Base-by-base conservation (phyloP, 2,888 invertebrate species). In the Drosophila barbarae region DNA sequence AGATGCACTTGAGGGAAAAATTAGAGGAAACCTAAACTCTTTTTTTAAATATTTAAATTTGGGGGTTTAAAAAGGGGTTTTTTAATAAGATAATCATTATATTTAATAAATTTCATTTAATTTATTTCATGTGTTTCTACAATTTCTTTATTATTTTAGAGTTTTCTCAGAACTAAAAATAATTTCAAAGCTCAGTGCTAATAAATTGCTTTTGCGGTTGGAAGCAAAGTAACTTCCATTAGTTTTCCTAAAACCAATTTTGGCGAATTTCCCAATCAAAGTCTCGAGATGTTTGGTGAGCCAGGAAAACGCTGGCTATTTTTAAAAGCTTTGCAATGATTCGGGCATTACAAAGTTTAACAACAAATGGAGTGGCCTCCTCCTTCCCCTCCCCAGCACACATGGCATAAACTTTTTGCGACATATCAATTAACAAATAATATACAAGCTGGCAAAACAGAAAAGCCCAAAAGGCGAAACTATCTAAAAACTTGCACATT, bases 371-470 rank as follows among this genome's bases (percentile, higher is more conserved):
- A 61, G 28, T 42, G 3, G 15, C 23, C 12, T 46, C 18, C 32
- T 9, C 32, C 5, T 1, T 10, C 30, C 8, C 13, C 18, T 15
- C 26, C 23, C 39, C 2, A 46, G 32, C 44, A 21, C 71, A 21
- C 71, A 66, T 65, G 54, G 41, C 35, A 13, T 15, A 60, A 80
- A 77, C 69, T 78, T 78, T 80, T 77, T 74, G 66, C 53, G 60
- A 73, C 75, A 80, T 78, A 84, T 75, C 84, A 80, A 80, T 80
- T 80, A 81, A 84, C 82, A 80, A 84, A 80, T 80, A 84, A 84
- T 80, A 84, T 78, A 84, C 79, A 81, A 77, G 72, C 59, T 56
- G 72, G 61, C 72, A 76, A 72, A 63, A 63, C 70, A 76, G 76
- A 72, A 77, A 73, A 60, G 59, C 75, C 72, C 75, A 46, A 70